A percentile compares a stretch with the other conserved stretches of the same genome.
Evolutionary conservation across 2,113 vertebrate genomes (phyloP).

Genomic region (Brachyistius frenatus): DNA sequence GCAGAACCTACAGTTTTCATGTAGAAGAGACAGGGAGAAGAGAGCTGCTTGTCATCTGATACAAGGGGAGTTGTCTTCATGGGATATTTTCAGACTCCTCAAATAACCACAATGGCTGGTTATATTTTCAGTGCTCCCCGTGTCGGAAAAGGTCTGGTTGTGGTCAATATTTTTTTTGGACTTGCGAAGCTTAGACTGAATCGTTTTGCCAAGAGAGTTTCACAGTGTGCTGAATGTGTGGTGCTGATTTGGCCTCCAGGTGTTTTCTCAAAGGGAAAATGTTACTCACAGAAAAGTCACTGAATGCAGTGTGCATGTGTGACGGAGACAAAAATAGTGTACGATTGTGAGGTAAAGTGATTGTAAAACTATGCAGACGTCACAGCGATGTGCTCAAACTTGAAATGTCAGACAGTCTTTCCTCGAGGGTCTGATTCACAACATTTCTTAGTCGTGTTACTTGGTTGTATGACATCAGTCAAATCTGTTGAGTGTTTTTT

Average conservation of each 20-base stretch:
- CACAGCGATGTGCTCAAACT: neutral
- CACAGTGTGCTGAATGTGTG: slow-evolving; percentile 31
- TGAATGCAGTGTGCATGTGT: slow-evolving; percentile 7
- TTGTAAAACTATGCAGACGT: slow-evolving; percentile 12
- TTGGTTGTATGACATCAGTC: neutral
- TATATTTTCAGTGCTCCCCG: slow-evolving; percentile 59
- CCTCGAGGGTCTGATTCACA: neutral
- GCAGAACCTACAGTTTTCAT: slow-evolving; percentile 11
- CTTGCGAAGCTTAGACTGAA: slow-evolving; percentile 20
- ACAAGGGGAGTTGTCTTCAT: slow-evolving; percentile 56
- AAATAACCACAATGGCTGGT: slow-evolving; percentile 71
- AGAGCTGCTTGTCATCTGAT: slow-evolving; percentile 60
- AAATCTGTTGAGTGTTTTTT: neutral
- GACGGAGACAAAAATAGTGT: neutral
- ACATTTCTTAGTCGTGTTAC: neutral
- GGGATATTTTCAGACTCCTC: slow-evolving; percentile 65
- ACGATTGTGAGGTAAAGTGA: neutral
- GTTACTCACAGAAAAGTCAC: slow-evolving; percentile 36
- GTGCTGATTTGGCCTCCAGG: slow-evolving; percentile 41
- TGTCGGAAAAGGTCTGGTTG: slow-evolving; percentile 43
- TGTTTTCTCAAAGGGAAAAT: slow-evolving; percentile 56
- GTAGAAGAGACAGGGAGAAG: slow-evolving; percentile 14
- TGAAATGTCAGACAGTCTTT: neutral
- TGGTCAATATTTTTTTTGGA: slow-evolving; percentile 62
- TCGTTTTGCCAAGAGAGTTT: slow-evolving; percentile 26